A percentile compares a stretch with the other conserved stretches of the same genome.
Conservation (phyloP, 2,113 vertebrate species). For the Zosterops lateralis region DNA sequence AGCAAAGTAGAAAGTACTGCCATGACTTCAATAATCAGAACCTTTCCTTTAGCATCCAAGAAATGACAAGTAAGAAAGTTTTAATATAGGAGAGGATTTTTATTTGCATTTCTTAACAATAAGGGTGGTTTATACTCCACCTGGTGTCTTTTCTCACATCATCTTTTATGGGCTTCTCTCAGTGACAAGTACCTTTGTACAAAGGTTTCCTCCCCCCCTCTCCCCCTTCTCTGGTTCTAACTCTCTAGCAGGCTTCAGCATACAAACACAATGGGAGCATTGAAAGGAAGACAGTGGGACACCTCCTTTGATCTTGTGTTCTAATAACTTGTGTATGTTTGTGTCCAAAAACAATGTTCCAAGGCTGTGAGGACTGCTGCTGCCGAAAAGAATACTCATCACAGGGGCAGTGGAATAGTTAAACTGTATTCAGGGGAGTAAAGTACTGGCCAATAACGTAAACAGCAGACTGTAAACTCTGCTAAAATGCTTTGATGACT, state of each 20-base stretch:
- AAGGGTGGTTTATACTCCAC: slow-evolving; percentile 71
- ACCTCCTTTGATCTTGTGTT: slow-evolving; percentile 80
- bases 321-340: slow-evolving; percentile 87
- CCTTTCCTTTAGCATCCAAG: slow-evolving; percentile 35
- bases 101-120: slow-evolving; percentile 70
- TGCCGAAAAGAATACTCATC: slow-evolving; percentile 49
- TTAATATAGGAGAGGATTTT: slow-evolving; percentile 45
- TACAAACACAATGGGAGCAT: slow-evolving; percentile 77
- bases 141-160: slow-evolving; percentile 74
- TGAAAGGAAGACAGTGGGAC: slow-evolving; percentile 77
- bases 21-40: slow-evolving; percentile 4
- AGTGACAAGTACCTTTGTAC: slow-evolving; percentile 79
- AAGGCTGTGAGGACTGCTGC: slow-evolving; percentile 58
- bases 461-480: slow-evolving; percentile 47
- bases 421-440: slow-evolving; percentile 24
- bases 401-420: slow-evolving; percentile 21
- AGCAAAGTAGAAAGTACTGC: background rate
- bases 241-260: slow-evolving; percentile 73
- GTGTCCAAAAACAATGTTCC: slow-evolving; percentile 86
- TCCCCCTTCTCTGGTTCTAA: slow-evolving; percentile 52
- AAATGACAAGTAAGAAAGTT: slow-evolving; percentile 63
- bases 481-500: slow-evolving; percentile 35
- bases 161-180: slow-evolving; percentile 68
- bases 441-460: slow-evolving; percentile 26
- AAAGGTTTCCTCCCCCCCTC: slow-evolving; percentile 43